These are phyloP conservation scores for Sinocyclocheilus rhinocerous DNA, from an alignment of 2,113 vertebrate species.

Conservation along the genomic window DNA sequence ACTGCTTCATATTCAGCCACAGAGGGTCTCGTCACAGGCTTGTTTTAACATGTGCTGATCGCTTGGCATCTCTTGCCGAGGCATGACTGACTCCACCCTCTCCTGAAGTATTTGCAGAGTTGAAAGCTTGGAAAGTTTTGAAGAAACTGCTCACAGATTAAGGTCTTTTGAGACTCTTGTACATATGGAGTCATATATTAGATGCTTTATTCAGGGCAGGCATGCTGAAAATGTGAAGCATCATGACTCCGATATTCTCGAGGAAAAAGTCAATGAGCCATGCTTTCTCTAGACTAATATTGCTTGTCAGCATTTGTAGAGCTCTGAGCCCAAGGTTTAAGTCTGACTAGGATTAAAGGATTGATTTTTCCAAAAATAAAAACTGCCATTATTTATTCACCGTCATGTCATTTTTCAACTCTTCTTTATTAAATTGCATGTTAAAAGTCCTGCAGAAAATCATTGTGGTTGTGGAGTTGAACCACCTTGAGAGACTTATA, in stretches of 20 bases:
- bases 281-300: background rate
- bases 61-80: background rate
- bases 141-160: background rate
- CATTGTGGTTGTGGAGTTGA: background rate
- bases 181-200: background rate
- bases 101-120: background rate
- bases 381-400: background rate
- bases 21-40: background rate
- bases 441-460: background rate
- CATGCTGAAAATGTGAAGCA: background rate
- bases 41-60: slow-evolving; percentile 6
- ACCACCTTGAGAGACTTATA: background rate
- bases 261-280: background rate
- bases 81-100: background rate
- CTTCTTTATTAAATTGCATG: too few relatives aligned
- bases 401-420: background rate
- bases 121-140: background rate
- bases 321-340: too few relatives aligned
- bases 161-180: background rate
- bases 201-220: background rate
- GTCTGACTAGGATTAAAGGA: too few relatives aligned
- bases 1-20: background rate
- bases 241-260: background rate
- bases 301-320: background rate
- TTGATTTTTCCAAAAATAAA: too few relatives aligned